Conservation (phyloP, 2,797 vertebrate genomes). For the Fundulus diaphanus region DNA sequence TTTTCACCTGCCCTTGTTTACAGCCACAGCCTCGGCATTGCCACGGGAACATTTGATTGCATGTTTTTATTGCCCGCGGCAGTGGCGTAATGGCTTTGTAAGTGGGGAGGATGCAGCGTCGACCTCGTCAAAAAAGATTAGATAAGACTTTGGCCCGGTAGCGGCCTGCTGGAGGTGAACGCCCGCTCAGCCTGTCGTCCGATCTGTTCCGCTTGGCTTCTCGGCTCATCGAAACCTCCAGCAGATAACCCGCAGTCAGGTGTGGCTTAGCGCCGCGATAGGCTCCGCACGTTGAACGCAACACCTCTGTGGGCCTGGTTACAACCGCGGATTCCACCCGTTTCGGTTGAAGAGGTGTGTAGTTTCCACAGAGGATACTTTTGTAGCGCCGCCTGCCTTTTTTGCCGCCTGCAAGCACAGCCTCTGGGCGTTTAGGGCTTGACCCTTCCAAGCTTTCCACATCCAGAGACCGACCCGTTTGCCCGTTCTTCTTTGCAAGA, state of each 20-base stretch:
- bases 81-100: slow-evolving; percentile 23
- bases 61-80: slow-evolving; percentile 56
- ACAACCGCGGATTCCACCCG: too few species aligned
- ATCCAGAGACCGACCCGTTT: too few species aligned
- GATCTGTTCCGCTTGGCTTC: slow-evolving; percentile 3
- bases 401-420: too few species aligned
- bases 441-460: too few species aligned
- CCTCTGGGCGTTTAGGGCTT: too few species aligned
- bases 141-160: slow-evolving; percentile 48
- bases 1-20: slow-evolving; percentile 53
- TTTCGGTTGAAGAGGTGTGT: too few species aligned
- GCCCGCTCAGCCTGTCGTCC: not conserved
- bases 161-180: not conserved
- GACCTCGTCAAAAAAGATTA: slow-evolving; percentile 61
- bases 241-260: not conserved
- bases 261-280: not conserved
- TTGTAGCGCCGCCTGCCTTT: too few species aligned
- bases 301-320: not conserved
- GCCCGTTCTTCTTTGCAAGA: too few species aligned
- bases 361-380: too few species aligned
- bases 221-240: not conserved
- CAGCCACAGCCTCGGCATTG: slow-evolving; percentile 33
- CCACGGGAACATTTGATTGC: slow-evolving; percentile 41
- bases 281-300: not conserved
- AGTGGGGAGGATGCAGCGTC: slow-evolving; percentile 45